A percentile compares a stretch with the other conserved stretches of the same genome.
These are phyloP conservation scores for Connochaetes taurinus DNA, from an alignment of 2,113 vertebrate species.

Conservation along the genomic window DNA sequence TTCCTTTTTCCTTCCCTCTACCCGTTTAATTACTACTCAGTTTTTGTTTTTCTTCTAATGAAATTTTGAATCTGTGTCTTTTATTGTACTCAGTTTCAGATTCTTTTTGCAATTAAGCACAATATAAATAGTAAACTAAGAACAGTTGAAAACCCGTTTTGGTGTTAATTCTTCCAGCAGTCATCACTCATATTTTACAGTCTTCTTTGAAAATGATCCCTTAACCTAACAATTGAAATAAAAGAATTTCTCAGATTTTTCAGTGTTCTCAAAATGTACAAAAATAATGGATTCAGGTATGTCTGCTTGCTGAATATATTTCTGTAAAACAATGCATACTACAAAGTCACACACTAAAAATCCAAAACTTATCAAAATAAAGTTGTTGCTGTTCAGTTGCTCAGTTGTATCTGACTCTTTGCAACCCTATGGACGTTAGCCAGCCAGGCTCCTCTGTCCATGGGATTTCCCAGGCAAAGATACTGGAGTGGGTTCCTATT, in stretches of 20 bases:
- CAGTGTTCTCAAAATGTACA: not conserved
- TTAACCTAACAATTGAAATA: not conserved
- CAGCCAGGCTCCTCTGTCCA: not conserved
- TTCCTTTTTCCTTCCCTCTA: not conserved
- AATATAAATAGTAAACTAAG: conserved; percentile 8
- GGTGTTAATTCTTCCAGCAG: not conserved
- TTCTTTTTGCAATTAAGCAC: not conserved
- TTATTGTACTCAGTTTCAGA: not conserved
- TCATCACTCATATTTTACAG: not conserved
- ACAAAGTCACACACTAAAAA: not conserved
- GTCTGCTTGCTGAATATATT: not conserved
- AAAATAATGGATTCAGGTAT: not conserved
- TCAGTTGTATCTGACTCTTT: not conserved
- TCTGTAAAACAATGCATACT: not conserved
- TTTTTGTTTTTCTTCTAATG: not conserved
- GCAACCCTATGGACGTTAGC: not conserved
- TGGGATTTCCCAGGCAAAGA: not conserved
- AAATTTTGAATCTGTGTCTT: not conserved
- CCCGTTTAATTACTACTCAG: not conserved
- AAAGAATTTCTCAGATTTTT: not conserved
- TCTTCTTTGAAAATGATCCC: not conserved
- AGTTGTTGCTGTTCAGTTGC: not conserved
- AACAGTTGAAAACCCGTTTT: not conserved
- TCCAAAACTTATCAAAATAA: not conserved
- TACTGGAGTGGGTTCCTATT: not conserved